Evolutionary conservation across 2,113 vertebrate species (phyloP).

Genomic region (Oxyruncus cristatus): DNA sequence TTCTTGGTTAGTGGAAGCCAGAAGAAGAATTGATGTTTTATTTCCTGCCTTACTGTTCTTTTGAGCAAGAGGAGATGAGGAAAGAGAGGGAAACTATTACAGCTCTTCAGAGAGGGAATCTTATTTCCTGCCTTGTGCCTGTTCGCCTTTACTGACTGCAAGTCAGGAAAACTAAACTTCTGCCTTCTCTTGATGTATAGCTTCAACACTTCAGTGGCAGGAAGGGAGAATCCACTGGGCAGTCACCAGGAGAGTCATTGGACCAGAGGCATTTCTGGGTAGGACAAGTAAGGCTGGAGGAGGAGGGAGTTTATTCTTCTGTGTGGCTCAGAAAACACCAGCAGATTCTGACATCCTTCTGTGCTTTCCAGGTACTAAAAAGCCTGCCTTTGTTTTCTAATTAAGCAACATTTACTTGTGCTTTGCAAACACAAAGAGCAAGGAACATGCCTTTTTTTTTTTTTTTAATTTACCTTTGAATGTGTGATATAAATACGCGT

Average conservation of each 20-base stretch:
- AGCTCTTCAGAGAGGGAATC: background rate
- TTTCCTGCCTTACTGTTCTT: background rate
- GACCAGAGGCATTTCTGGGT: background rate
- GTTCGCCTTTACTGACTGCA: background rate
- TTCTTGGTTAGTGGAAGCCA: background rate
- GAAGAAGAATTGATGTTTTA: background rate
- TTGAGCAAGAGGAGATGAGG: background rate
- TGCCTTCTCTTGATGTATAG: background rate
- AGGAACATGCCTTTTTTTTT: background rate
- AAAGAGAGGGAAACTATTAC: background rate
- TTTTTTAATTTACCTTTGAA: background rate
- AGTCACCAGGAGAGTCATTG: background rate
- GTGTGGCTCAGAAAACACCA: background rate
- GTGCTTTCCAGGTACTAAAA: background rate
- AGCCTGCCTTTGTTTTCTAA: background rate
- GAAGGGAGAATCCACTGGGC: background rate
- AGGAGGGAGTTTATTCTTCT: background rate
- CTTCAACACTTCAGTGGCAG: background rate
- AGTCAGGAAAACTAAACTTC: background rate
- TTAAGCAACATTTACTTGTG: fast-evolving
- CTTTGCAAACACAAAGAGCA: background rate
- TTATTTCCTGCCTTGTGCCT: background rate
- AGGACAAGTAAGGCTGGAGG: background rate
- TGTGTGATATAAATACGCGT: background rate
- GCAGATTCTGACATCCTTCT: background rate